Conservation (phyloP, 2,113 vertebrate genomes). For the Corydoras sp. region DNA sequence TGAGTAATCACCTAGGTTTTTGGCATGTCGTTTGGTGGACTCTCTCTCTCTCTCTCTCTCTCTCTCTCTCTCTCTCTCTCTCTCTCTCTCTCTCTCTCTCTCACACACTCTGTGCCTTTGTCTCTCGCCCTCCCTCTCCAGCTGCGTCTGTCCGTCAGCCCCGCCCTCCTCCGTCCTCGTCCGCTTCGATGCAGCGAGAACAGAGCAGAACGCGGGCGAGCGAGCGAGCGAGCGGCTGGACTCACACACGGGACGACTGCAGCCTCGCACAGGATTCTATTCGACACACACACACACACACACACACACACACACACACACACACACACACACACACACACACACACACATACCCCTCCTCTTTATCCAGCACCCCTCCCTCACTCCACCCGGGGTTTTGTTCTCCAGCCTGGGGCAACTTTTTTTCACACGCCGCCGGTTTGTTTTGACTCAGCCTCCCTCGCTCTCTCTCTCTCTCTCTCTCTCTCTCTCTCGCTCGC, state of each 20-base stretch:
- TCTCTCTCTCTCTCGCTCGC: not conserved
- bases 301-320: conserved; percentile 1
- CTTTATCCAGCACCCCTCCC: conserved; percentile 22
- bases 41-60: conserved; percentile 1
- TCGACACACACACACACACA: conserved; percentile 12
- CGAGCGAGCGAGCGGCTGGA: not conserved
- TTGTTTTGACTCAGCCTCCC: conserved; percentile 32
- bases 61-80: not conserved
- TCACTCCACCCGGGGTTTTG: conserved; percentile 51
- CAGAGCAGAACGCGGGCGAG: conserved; percentile 10
- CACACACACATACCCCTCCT: conserved; percentile 1
- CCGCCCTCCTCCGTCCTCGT: conserved; percentile 23
- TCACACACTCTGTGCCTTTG: not conserved
- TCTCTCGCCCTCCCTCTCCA: conserved; percentile 15
- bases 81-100: conserved; percentile 6
- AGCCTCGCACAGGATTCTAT: conserved; percentile 24
- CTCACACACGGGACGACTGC: not conserved
- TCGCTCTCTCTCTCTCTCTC: not conserved
- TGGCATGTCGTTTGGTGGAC: conserved; percentile 31
- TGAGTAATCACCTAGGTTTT: not conserved
- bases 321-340: not conserved
- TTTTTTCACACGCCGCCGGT: conserved; percentile 43
- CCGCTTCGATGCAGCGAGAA: conserved; percentile 13
- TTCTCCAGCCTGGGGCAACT: conserved; percentile 51
- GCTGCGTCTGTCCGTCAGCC: conserved; percentile 40